Evolutionary conservation across 2,797 vertebrate species (phyloP).

Genomic region (Dermochelys coriacea): DNA sequence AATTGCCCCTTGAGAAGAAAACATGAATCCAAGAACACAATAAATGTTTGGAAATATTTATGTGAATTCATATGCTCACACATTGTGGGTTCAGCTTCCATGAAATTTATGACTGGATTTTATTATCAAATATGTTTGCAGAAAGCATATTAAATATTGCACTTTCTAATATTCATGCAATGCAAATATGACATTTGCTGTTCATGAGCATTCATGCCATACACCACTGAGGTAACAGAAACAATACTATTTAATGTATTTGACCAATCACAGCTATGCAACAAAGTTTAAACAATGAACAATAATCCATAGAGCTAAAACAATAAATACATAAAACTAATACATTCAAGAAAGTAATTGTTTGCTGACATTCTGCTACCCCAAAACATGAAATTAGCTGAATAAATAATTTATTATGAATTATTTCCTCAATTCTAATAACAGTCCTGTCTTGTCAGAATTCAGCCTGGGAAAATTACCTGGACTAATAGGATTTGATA

Average conservation of each 20-base stretch:
- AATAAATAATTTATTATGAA: conserved; percentile 29
- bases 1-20: neutral
- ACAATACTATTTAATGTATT: neutral
- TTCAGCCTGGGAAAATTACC: conserved; percentile 69
- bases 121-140: neutral
- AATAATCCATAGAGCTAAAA: neutral
- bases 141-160: neutral
- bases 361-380: conserved; percentile 14
- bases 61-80: neutral
- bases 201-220: neutral
- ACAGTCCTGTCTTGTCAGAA: conserved; percentile 56
- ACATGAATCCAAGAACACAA: conserved; percentile 30
- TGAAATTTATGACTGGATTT: neutral
- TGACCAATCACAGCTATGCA: neutral
- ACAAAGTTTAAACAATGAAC: neutral
- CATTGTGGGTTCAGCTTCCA: neutral
- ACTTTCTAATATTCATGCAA: neutral
- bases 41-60: neutral
- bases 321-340: conserved; percentile 25
- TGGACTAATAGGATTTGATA: conserved; percentile 78
- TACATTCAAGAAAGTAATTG: neutral
- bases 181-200: neutral
- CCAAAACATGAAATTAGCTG: conserved; percentile 1
- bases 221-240: neutral
- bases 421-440: conserved; percentile 43